Base-by-base conservation (phyloP, 1,140 invertebrate genomes). In the Parasteatoda tepidariorum region DNA sequence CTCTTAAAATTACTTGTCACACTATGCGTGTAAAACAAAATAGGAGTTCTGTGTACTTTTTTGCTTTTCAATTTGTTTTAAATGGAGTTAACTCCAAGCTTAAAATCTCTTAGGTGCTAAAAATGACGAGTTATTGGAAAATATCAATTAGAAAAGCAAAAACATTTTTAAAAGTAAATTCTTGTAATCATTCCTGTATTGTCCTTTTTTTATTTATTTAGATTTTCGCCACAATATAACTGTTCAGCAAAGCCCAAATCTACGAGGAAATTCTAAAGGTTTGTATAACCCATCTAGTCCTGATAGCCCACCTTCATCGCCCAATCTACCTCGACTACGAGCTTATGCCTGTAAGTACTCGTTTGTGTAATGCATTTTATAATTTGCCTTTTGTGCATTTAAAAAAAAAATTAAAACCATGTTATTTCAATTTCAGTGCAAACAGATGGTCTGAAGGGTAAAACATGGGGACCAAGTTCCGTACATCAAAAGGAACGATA, bases 371-470 rank as follows among this genome's bases (percentile, higher is more conserved):
- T 67, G 13, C 31, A 22, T 9, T 34, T 48, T 41, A 13, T 48
- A 48, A 11, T 6, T 24, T 31, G 28, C 31, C 13, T 18, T 66
- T 31, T 34, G 7, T 34, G 13, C 22, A 22, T 9, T 24, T 13
- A 30, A 15, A 2, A 15, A 24, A 13, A n/a, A 67, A 31, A 30
- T 30, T 26, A 33, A 38, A 4, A 18, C 26, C n/a, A 18, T 6
- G 34, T 0, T 48, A 30, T 54, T 67, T 70, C 31, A n/a, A 24
- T 70, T 76, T 76, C 91, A 95, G 94, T 95, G 90, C 95, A 95
- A 75, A 93, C 95, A 59, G 96, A 97, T 90, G 96, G 96, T 34
- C 94, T 96, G 85, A 98, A 98, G 91, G 96, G 96, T 88, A 86
- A 84, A 84, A 84, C 83, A 26, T 84, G 85, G 85, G 85, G 85